A percentile compares a stretch with the other conserved stretches of the same genome.
Evolutionary conservation across 2,113 vertebrate species (phyloP).

Genomic region (Malurus cyaneus): DNA sequence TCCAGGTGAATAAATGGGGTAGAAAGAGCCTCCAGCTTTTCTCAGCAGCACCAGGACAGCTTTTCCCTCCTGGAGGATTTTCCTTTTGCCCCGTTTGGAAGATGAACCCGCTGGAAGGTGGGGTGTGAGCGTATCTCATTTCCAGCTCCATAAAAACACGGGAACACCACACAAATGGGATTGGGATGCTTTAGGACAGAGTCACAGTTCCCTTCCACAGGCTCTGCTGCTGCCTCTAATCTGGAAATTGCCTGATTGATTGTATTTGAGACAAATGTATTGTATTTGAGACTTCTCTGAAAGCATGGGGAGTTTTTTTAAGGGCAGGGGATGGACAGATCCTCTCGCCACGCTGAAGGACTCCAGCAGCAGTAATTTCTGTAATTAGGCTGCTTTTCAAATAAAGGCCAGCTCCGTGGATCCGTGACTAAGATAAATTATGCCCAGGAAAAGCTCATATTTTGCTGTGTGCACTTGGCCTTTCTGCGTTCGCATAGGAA

Average conservation of each 20-base stretch:
- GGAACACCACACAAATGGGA: neutral
- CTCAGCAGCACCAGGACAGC: conserved; percentile 15
- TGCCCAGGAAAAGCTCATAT: neutral
- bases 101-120: neutral
- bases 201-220: neutral
- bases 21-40: conserved; percentile 56
- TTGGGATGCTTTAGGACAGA: neutral
- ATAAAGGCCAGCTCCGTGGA: conserved; percentile 68
- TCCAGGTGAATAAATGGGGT: conserved; percentile 60
- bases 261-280: no score
- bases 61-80: neutral
- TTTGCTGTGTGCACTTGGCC: conserved; percentile 32
- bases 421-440: conserved; percentile 71
- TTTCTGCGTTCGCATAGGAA: conserved; percentile 34
- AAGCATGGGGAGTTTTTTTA: neutral
- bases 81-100: neutral
- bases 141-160: neutral
- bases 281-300: neutral
- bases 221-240: neutral
- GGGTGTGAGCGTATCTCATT: neutral
- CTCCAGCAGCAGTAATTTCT: conserved; percentile 36
- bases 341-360: conserved; percentile 11
- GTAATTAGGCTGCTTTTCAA: conserved; percentile 71
- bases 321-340: neutral
- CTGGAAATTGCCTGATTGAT: neutral